Evolutionary conservation across 1,140 invertebrate species (phyloP), one percentile per base, ranked within the genome.

Genomic region (Orchesella cincta): DNA sequence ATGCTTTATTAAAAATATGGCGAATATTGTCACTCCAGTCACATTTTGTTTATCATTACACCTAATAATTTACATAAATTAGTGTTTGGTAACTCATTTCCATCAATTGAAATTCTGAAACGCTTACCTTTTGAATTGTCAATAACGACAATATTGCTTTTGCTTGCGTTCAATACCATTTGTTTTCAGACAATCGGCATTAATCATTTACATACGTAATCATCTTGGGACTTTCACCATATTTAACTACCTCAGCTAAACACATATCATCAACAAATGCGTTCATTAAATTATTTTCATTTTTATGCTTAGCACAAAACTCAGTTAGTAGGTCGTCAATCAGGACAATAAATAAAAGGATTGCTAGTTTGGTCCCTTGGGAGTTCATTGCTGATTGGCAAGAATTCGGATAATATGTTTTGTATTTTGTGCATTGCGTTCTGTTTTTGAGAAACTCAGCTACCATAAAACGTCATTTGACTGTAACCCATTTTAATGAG

Each of bases 341-440:
- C 5, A 67, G 8, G 1, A 76, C 31, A 3, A 76, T 70, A 29
- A 76, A 76, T 1, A 36, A 39, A 18, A 76, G 20, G 16, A 36
- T 31, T 14, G 62, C 75, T 20, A 76, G 18, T 71, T 70, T 70
- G 16, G 75, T 76, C 28, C 75, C 75, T 51, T 76, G 75, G n/a
- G 75, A 34, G 1, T 36, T 70, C 28, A 33, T 34, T 51, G 51
- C 39, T 35, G 5, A 12, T 2, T 8, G 31, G 16, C 16, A 20
- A 23, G 31, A 36, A n/a, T 29, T 29, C 1, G 75, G 71, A 2
- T 51, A 20, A 1, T 8, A 8, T 14, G 51, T 46, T 46, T n/a
- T 20, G 2, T 39, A 12, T 51, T 52, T 70, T 3, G 39, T 51
- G 33, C 75, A 76, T 46, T 76, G 62, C 18, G 1, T 26, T 33